Conservation (phyloP, 2,797 vertebrate genomes). For the Aphelocoma californica region DNA sequence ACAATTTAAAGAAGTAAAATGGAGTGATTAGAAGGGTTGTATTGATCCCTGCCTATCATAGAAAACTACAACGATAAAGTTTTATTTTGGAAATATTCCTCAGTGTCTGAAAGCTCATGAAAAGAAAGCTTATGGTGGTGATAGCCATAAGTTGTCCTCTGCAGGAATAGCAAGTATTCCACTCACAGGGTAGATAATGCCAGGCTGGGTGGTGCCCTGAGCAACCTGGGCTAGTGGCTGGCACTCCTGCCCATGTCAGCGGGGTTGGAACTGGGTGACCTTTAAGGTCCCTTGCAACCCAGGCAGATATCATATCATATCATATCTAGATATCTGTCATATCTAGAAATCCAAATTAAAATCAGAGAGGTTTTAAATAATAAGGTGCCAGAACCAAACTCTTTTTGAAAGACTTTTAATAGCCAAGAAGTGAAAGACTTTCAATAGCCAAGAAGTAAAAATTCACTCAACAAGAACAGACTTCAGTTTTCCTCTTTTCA, state of each 20-base stretch:
- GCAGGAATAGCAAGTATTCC: not conserved
- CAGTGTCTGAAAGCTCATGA: not conserved
- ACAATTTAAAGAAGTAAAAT: not conserved
- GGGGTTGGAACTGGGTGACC: not conserved
- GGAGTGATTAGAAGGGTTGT: not conserved
- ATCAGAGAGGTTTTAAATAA: not conserved
- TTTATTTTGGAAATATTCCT: not conserved
- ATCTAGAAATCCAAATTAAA: not conserved
- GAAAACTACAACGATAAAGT: not conserved
- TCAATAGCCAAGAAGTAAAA: not conserved
- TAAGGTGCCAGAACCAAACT: not conserved
- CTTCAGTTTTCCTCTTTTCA: not conserved
- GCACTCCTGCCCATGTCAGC: not conserved
- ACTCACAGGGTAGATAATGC: not conserved
- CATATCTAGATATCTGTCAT: not conserved
- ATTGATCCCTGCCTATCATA: not conserved
- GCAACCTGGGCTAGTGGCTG: not conserved
- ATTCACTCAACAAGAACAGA: not conserved
- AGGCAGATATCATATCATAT: not conserved
- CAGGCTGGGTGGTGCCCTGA: not conserved
- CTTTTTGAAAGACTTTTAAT: not conserved
- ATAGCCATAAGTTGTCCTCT: not conserved
- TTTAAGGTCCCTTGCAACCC: not conserved
- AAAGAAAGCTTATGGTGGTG: not conserved
- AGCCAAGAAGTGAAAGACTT: not conserved